Evolutionary conservation across 1,140 invertebrate genomes (phyloP).

Genomic region (Drosophila arizonae): DNA sequence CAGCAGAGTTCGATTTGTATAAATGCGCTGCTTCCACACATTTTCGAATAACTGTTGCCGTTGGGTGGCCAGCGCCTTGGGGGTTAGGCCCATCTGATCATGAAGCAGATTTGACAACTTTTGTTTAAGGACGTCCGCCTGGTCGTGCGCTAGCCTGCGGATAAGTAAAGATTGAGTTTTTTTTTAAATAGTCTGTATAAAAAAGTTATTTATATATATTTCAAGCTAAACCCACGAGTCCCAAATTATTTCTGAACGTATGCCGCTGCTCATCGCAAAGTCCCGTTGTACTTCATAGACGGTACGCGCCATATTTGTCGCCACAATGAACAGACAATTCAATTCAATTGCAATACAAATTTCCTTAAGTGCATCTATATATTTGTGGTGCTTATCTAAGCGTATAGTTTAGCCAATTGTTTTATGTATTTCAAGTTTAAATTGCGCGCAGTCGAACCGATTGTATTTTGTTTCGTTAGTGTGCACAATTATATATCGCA

Average conservation of each 20-base stretch:
- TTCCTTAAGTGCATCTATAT: neutral
- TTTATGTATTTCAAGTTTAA: neutral
- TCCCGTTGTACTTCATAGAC: conserved; percentile 71
- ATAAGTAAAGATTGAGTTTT: neutral
- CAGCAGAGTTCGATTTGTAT: conserved; percentile 66
- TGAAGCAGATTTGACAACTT: conserved; percentile 64
- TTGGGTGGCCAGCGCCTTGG: conserved; percentile 32
- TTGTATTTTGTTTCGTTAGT: too few relatives aligned
- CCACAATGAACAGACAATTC: neutral
- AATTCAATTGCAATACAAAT: neutral
- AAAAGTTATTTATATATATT: neutral
- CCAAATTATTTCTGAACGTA: conserved; percentile 73
- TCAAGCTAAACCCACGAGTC: conserved; percentile 61
- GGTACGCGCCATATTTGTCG: conserved; percentile 45
- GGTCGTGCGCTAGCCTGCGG: conserved; percentile 54
- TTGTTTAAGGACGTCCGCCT: conserved; percentile 55
- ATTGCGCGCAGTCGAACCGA: neutral
- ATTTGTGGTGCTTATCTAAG: neutral
- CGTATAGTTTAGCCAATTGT: neutral
- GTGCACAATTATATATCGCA: neutral
- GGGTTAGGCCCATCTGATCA: conserved; percentile 11
- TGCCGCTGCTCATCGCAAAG: conserved; percentile 61
- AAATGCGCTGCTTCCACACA: conserved; percentile 68
- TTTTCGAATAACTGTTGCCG: conserved; percentile 61
- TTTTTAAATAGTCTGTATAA: neutral